These are phyloP conservation scores for Limanda limanda DNA, from an alignment of 2,113 vertebrate genomes.

Conservation along the genomic window DNA sequence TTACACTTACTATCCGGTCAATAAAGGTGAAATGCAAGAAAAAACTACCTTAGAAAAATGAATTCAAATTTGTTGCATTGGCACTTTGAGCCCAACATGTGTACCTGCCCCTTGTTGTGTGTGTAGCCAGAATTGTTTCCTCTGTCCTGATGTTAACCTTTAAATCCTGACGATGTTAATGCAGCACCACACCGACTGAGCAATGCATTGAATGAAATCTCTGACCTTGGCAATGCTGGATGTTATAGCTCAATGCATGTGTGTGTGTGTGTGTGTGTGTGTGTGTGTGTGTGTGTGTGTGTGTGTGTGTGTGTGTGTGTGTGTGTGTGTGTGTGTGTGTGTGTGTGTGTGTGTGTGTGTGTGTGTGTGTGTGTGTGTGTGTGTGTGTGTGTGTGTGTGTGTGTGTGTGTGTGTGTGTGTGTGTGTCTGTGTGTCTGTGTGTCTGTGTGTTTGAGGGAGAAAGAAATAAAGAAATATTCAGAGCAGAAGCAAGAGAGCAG, in stretches of 20 bases:
- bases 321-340: neutral
- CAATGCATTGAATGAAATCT: constrained; percentile 27
- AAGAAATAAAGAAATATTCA: constrained; percentile 20
- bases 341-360: constrained; percentile 13
- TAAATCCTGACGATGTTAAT: constrained; percentile 20
- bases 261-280: constrained; percentile 9
- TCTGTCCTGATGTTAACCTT: constrained; percentile 22
- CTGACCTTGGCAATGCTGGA: constrained; percentile 40
- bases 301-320: neutral
- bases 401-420: constrained; percentile 32
- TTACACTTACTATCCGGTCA: too few species aligned
- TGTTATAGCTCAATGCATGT: constrained; percentile 26
- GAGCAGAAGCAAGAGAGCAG: constrained; percentile 45
- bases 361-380: constrained; percentile 25
- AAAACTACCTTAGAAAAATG: too few species aligned
- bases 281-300: too few species aligned
- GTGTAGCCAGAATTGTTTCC: neutral
- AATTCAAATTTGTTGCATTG: too few species aligned
- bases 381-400: constrained; percentile 9
- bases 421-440: constrained; percentile 19
- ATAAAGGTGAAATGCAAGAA: too few species aligned
- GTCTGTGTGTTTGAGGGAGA: constrained; percentile 22
- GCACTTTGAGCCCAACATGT: neutral
- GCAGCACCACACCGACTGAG: neutral
- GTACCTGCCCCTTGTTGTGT: neutral